These are phyloP conservation scores for Catalaphyllia jardinei DNA, from an alignment of 64 coral and sea anemone species.

Conservation along the genomic window DNA sequence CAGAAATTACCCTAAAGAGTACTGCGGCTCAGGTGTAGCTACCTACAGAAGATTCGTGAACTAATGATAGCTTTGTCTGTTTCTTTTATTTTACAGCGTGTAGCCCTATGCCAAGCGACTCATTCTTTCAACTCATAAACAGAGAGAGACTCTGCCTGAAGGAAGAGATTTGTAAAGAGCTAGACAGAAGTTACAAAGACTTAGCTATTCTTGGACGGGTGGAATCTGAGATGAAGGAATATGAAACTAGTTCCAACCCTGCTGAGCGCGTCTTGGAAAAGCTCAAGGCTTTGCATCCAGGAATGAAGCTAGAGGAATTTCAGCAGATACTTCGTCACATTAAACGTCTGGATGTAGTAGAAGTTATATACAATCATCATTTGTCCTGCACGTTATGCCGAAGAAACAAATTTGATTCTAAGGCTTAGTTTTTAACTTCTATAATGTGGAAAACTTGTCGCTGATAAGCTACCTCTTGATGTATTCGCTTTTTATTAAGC, in stretches of 20 bases:
- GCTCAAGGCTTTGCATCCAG: conserved; percentile 2
- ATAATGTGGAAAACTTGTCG: not conserved
- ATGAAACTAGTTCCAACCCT: conserved; percentile 2
- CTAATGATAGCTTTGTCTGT: not conserved
- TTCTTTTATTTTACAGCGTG: not conserved
- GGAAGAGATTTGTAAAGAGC: conserved; percentile 17
- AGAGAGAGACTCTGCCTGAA: conserved; percentile 16
- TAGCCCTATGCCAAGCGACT: not conserved
- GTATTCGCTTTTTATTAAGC: not conserved
- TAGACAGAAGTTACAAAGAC: not conserved
- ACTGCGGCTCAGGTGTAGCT: no score
- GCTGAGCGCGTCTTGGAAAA: conserved; percentile 18
- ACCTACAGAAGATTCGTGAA: not conserved
- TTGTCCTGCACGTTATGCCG: conserved; percentile 5
- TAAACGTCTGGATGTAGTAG: not conserved
- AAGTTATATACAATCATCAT: conserved; percentile 16
- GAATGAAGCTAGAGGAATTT: not conserved
- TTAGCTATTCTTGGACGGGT: not conserved
- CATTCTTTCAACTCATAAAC: conserved; percentile 20
- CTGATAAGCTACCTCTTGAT: no score
- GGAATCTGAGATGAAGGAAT: not conserved
- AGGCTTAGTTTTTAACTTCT: not conserved
- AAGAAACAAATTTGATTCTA: conserved; percentile 25
- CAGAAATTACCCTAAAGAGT: no score
- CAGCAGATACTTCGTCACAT: not conserved